Conservation (phyloP, 2,113 vertebrate genomes). For the Sinocyclocheilus anophthalmus region DNA sequence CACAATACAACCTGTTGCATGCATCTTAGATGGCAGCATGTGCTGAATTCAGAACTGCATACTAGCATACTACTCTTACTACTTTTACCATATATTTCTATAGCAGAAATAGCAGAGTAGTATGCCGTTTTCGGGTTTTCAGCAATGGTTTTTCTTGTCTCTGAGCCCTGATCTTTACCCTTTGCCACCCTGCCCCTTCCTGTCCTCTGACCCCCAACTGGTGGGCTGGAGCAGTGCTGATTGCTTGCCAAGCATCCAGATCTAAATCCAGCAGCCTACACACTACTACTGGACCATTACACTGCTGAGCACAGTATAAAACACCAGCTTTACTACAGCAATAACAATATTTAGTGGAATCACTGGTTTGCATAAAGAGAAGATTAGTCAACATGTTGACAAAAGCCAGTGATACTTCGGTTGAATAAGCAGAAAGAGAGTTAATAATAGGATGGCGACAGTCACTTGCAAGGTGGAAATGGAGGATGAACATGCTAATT, state of each 20-base stretch:
- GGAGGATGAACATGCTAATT: neutral
- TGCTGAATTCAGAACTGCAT: too few relatives aligned
- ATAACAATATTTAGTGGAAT: neutral
- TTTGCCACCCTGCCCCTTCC: neutral
- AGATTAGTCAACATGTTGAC: neutral
- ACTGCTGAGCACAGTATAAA: conserved; percentile 72
- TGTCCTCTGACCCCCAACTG: conserved; percentile 78
- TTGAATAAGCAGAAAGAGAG: neutral
- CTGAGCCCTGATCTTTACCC: conserved; percentile 29
- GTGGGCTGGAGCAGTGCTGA: conserved; percentile 67
- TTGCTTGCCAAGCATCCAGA: conserved; percentile 84
- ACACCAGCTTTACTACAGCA: conserved; percentile 30
- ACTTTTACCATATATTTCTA: too few relatives aligned
- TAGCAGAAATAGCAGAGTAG: too few relatives aligned
- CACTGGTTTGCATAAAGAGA: neutral
- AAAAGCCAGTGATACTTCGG: neutral
- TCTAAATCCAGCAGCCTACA: conserved; percentile 88
- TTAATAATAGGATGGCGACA: neutral
- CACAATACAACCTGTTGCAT: neutral
- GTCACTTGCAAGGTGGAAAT: neutral
- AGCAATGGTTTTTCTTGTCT: neutral
- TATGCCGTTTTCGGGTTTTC: too few relatives aligned
- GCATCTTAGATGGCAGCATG: neutral
- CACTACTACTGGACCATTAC: conserved; percentile 83
- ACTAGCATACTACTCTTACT: too few relatives aligned